Conservation (phyloP, 2,888 invertebrate species). For the Nineta flava region DNA sequence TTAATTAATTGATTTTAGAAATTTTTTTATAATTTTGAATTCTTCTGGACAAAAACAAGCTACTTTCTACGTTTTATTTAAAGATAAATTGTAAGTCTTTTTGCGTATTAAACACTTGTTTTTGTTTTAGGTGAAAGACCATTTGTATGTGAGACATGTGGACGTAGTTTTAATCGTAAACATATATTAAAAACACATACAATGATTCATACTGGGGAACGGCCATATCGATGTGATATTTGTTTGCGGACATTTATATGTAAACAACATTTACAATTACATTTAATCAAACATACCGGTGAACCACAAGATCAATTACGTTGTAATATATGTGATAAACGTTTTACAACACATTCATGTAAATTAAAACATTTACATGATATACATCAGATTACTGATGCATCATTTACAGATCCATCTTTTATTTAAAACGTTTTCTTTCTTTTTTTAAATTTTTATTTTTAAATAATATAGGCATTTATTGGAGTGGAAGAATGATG, state of each 20-base stretch:
- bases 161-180: conserved; percentile 3
- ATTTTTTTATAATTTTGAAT: no score
- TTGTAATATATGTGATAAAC: not conserved
- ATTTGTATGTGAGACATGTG: conserved; percentile 6
- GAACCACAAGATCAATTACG: not conserved
- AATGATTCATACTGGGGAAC: conserved; percentile 6
- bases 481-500: no score
- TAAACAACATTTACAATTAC: conserved; percentile 6
- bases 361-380: not conserved
- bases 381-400: not conserved
- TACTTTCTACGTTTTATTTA: no score
- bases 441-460: no score
- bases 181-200: conserved; percentile 5
- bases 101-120: no score
- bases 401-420: no score
- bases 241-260: conserved; percentile 1
- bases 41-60: no score
- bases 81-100: no score
- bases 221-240: conserved; percentile 1
- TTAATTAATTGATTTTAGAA: no score
- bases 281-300: conserved; percentile 4
- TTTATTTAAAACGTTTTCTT: no score
- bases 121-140: conserved; percentile 2
- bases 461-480: no score
- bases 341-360: not conserved